These are phyloP conservation scores for Cercopithecus mona DNA, from an alignment of 2,113 vertebrate species.

Conservation along the genomic window DNA sequence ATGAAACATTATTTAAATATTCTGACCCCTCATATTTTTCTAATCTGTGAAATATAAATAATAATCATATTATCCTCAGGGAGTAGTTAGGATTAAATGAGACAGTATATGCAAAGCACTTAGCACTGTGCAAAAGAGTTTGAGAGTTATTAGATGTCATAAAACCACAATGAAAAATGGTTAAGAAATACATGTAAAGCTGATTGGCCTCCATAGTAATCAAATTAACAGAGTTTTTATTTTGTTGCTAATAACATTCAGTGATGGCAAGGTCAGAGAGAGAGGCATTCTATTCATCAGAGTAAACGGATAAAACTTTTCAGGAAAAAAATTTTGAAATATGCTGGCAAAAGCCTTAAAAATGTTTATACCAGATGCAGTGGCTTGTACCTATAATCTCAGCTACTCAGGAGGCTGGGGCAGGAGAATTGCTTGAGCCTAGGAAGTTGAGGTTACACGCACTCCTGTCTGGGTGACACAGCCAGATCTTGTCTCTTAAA, in stretches of 20 bases:
- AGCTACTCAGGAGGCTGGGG: too few relatives aligned
- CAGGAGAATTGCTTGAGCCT: too few relatives aligned
- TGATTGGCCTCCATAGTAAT: background rate
- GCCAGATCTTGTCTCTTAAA: too few relatives aligned
- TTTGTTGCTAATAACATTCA: background rate
- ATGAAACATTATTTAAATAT: background rate
- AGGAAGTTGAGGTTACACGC: too few relatives aligned
- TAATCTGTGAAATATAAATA: background rate
- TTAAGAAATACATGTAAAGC: background rate
- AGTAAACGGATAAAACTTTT: background rate
- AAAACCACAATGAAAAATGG: conserved; percentile 4
- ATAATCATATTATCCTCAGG: background rate
- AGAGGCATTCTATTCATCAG: background rate
- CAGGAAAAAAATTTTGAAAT: background rate
- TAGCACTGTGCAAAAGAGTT: background rate
- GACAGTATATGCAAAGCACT: background rate
- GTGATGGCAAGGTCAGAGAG: background rate
- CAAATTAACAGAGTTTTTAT: background rate
- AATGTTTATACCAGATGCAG: background rate
- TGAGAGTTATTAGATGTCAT: background rate
- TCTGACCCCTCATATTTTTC: background rate
- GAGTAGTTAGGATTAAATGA: background rate
- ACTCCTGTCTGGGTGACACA: too few relatives aligned
- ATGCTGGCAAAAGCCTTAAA: background rate
- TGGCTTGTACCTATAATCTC: too few relatives aligned